Evolutionary conservation across 2,888 invertebrate genomes (phyloP), one percentile per base, ranked within the genome.

Genomic region (Heliconius charithonia): DNA sequence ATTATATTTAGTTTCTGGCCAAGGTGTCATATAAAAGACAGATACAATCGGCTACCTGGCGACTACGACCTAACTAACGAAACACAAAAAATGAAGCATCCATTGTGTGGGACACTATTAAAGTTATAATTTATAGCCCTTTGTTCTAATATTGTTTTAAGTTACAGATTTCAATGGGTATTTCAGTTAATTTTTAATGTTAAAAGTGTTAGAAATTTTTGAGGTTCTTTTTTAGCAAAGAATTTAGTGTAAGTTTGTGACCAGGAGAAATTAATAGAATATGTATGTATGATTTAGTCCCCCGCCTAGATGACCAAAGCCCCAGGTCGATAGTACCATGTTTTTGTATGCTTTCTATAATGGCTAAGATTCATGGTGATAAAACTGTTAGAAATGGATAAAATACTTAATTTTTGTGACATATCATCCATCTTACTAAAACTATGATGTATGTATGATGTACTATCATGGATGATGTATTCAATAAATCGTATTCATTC

Each of bases 21-120:
- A 45, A 78, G 77, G 73, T 77, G 80, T 77, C 41, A 51, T 78
- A 80, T 69, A 81, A 79, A 82, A 73, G 78, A 74, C 77, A 25
- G 32, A 67, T 80, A 80, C 82, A 80, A 80, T 80, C 67, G 75
- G 63, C 82, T 91, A 91, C 91, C 92, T 91, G 91, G 85, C 83
- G 84, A 76, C 74, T 74, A 66, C 71, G 70, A 75, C 74, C 79
- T 74, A 75, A 75, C 80, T 90, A 90, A 91, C 89, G 90, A 91
- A 82, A 84, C 83, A 79, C 87, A 79, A 89, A 89, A 87, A 89
- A 87, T 85, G 86, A 89, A 88, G 85, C 85, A 81, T 75, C 90
- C 89, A 91, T 92, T 92, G 91, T 92, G 89, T 85, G 80, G 87
- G 88, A 87, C 86, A 88, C 87, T 87, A 89, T 90, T 87, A 90